These are phyloP conservation scores for Decapterus maruadsi DNA, from an alignment of 2,797 vertebrate species.

Conservation along the genomic window DNA sequence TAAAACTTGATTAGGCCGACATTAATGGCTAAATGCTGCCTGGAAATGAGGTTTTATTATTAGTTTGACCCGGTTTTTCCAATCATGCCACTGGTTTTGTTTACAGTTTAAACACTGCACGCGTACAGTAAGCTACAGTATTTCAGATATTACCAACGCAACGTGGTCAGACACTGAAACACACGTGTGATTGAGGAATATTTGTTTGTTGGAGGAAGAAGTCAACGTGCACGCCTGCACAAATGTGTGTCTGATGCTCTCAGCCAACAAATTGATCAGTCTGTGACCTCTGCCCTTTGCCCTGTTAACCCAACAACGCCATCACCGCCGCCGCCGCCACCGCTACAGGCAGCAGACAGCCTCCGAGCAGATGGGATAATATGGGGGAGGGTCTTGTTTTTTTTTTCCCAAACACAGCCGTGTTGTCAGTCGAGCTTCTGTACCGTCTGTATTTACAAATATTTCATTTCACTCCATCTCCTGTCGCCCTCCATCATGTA, in stretches of 20 bases:
- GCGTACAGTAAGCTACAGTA: neutral
- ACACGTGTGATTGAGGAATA: neutral
- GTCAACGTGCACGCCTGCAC: conserved; percentile 31
- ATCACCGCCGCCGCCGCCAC: neutral
- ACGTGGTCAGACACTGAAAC: neutral
- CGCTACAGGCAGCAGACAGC: conserved; percentile 53
- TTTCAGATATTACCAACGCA: neutral
- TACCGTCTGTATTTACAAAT: neutral
- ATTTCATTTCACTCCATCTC: neutral
- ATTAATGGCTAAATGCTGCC: neutral
- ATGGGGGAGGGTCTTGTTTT: conserved; percentile 40
- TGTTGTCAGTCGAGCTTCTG: conserved; percentile 57
- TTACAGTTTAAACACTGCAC: neutral
- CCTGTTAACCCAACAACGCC: conserved; percentile 57
- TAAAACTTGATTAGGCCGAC: neutral
- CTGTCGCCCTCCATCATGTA: neutral
- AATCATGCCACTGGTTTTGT: neutral
- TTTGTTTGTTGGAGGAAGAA: too few species aligned
- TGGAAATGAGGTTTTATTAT: neutral
- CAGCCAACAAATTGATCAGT: conserved; percentile 79
- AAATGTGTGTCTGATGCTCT: conserved; percentile 48
- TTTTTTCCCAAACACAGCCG: conserved; percentile 33
- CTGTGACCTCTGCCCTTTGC: conserved; percentile 78
- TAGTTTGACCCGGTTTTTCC: neutral
- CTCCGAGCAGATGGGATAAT: conserved; percentile 72